Conservation (phyloP, 2,797 vertebrate genomes). For the Coreius guichenoti region DNA sequence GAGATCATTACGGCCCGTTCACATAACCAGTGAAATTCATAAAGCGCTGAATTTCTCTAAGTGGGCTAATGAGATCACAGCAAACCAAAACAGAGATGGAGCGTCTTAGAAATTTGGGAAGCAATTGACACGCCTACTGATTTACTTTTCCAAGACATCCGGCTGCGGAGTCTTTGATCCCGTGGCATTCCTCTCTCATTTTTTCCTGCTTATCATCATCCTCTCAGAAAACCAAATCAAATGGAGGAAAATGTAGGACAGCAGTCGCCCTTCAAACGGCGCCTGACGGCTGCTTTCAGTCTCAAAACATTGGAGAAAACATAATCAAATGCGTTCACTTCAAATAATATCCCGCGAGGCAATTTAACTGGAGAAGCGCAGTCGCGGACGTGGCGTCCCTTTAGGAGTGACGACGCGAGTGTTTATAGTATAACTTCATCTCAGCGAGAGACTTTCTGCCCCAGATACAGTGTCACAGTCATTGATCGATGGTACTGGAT, state of each 20-base stretch:
- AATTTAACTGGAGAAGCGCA: background rate
- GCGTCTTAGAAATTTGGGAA: slow-evolving; percentile 30
- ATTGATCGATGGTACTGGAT: slow-evolving; percentile 73
- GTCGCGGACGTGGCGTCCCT: background rate
- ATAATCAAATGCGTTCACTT: background rate
- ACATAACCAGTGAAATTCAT: slow-evolving; percentile 9
- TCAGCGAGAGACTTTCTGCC: slow-evolving; percentile 1
- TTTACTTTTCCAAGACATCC: slow-evolving; percentile 30
- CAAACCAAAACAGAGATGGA: slow-evolving; percentile 25
- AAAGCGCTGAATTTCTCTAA: background rate
- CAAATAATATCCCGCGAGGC: background rate
- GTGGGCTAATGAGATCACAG: slow-evolving; percentile 41
- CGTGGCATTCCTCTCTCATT: background rate
- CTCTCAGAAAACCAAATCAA: slow-evolving; percentile 21
- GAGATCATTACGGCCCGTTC: slow-evolving; percentile 27
- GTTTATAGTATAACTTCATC: slow-evolving; percentile 10
- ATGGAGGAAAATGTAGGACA: slow-evolving; percentile 22
- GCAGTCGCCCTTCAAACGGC: background rate
- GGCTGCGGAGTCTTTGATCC: slow-evolving; percentile 10
- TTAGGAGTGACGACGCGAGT: background rate
- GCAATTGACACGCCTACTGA: slow-evolving; percentile 39
- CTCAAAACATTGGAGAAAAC: slow-evolving; percentile 10
- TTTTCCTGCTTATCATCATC: slow-evolving; percentile 15
- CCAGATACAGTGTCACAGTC: slow-evolving; percentile 65
- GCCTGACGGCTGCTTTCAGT: slow-evolving; percentile 11